These are phyloP conservation scores for Cylindroiulus punctatus DNA, from an alignment of 2,888 invertebrate genomes.

Conservation along the genomic window DNA sequence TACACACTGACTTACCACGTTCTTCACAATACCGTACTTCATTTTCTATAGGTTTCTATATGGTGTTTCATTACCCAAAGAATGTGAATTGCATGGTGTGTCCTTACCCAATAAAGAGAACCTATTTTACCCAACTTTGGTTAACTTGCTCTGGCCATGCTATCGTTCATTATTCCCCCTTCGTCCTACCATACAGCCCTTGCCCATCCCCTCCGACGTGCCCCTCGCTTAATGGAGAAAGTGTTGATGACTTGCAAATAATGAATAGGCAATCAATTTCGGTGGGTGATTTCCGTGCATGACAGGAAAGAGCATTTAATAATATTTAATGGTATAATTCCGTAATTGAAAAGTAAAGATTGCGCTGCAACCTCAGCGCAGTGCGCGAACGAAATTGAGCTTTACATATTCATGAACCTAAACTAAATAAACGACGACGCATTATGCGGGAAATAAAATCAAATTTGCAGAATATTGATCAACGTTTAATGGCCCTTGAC, in stretches of 20 bases:
- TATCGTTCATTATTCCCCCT: no score
- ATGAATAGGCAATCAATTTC: slow-evolving; percentile 48
- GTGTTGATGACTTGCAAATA: slow-evolving; percentile 50
- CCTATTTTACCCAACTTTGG: no score
- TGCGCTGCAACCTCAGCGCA: slow-evolving; percentile 24
- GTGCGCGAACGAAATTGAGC: slow-evolving; percentile 37
- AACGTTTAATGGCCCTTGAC: slow-evolving; percentile 32
- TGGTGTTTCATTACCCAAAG: no score
- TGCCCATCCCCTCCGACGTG: not conserved
- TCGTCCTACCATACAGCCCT: not conserved
- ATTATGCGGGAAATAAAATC: slow-evolving; percentile 32
- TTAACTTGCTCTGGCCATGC: no score
- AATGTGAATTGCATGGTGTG: no score
- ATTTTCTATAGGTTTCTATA: no score
- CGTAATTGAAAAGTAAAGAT: slow-evolving; percentile 24
- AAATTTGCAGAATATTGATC: slow-evolving; percentile 26
- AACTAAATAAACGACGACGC: slow-evolving; percentile 14
- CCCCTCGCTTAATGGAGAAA: slow-evolving; percentile 35
- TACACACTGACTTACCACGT: no score
- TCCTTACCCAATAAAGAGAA: no score
- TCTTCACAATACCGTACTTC: no score
- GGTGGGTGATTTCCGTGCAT: slow-evolving; percentile 42
- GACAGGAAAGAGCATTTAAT: slow-evolving; percentile 39
- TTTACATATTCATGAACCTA: slow-evolving; percentile 48
- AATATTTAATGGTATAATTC: slow-evolving; percentile 45